Evolutionary conservation across 1,140 invertebrate species (phyloP).

Genomic region (Tetragonula clypearis): DNA sequence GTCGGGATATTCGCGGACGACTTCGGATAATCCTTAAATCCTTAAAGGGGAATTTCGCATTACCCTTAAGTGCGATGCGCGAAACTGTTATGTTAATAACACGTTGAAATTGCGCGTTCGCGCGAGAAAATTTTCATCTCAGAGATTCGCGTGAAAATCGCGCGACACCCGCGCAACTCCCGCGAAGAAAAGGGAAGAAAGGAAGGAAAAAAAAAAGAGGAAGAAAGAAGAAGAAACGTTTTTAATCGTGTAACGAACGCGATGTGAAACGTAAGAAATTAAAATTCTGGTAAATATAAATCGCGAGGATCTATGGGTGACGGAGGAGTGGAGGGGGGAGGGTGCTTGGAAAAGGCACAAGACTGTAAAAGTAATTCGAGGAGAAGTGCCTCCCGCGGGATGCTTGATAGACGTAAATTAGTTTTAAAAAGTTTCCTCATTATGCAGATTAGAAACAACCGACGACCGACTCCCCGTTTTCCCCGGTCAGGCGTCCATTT

Average conservation of each 20-base stretch:
- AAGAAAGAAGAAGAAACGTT: not conserved
- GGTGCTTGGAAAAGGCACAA: not conserved
- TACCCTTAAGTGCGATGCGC: not conserved
- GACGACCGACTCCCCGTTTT: not conserved
- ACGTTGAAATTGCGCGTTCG: not conserved
- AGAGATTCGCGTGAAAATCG: not conserved
- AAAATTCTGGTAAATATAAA: slow-evolving; percentile 51
- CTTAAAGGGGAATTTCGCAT: slow-evolving; percentile 8
- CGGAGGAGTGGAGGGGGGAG: not conserved
- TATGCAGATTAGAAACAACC: slow-evolving; percentile 50
- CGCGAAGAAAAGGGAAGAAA: not conserved
- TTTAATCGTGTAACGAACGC: slow-evolving; percentile 37
- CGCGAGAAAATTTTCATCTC: not conserved
- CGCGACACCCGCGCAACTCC: not conserved
- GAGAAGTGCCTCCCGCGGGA: slow-evolving; percentile 8
- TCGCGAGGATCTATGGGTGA: slow-evolving; percentile 7
- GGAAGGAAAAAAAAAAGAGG: no score
- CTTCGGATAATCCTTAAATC: slow-evolving; percentile 4
- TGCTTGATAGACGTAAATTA: slow-evolving; percentile 48
- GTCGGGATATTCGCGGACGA: not conserved
- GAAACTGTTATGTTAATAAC: not conserved
- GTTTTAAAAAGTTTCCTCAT: slow-evolving; percentile 53
- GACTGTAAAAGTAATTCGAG: not conserved
- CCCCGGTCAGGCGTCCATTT: not conserved
- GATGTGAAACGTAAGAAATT: slow-evolving; percentile 11